phyloP scores from a whole-genome alignment of 2,797 vertebrate genomes.

The Trachurus trachurus region DNA sequence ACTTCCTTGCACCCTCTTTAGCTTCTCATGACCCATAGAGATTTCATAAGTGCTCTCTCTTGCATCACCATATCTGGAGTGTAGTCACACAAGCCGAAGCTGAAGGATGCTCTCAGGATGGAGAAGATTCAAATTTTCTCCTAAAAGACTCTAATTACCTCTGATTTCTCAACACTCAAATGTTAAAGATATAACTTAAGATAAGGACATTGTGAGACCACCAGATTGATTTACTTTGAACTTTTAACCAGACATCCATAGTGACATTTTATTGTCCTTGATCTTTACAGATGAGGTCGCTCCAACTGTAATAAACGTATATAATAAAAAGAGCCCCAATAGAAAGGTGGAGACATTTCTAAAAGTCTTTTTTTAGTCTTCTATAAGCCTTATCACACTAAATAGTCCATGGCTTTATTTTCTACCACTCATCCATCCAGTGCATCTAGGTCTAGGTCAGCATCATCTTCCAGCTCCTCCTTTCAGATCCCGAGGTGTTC shows the following conservation, averaged over 20 bases:
- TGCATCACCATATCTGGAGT: constrained; percentile 15
- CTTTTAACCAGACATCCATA: neutral
- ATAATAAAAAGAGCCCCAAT: neutral
- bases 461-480: neutral
- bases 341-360: neutral
- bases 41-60: constrained; percentile 48
- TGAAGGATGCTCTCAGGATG: neutral
- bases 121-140: neutral
- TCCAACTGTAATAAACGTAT: no score
- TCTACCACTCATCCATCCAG: no score
- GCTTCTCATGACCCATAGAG: constrained; percentile 45
- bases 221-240: neutral
- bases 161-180: neutral
- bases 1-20: constrained; percentile 52
- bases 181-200: neutral
- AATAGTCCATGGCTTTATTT: neutral
- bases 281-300: no score
- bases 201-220: neutral
- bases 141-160: constrained; percentile 19
- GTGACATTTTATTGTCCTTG: no score
- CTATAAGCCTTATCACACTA: neutral
- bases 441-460: no score
- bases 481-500: neutral
- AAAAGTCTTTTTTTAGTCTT: no score
- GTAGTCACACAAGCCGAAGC: constrained; percentile 28